Conservation (phyloP, 37 sponge, comb jelly and placozoan species). For the Chondrilla cf. caribensis region DNA sequence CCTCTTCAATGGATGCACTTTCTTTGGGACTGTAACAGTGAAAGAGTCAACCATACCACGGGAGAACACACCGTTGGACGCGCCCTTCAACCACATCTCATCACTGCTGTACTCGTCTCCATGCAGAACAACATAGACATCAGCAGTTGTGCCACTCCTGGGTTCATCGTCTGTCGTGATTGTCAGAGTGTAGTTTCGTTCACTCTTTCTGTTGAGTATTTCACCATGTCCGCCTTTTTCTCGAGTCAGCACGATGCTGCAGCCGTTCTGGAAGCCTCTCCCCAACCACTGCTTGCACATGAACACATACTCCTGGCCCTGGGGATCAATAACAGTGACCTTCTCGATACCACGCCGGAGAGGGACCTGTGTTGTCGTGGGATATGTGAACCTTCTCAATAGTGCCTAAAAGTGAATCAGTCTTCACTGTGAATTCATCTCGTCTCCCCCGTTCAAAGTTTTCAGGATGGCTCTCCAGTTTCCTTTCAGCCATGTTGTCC, state of each 20-base stretch:
- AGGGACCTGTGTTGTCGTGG: constrained; percentile 67
- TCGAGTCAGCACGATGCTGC: background rate
- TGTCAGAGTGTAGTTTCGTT: constrained; percentile 33
- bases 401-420: constrained; percentile 14
- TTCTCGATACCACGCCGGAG: constrained; percentile 63
- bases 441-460: constrained; percentile 10
- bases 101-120: constrained; percentile 55
- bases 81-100: constrained; percentile 29
- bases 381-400: constrained; percentile 34
- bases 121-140: constrained; percentile 68
- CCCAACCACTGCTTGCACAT: background rate
- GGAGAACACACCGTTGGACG: background rate
- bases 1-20: background rate
- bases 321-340: background rate
- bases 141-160: constrained; percentile 77
- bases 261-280: background rate
- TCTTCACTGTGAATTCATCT: constrained; percentile 8
- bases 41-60: background rate
- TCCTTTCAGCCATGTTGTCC: constrained; percentile 42
- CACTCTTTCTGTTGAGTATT: background rate
- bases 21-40: background rate
- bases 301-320: background rate
- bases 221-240: background rate
- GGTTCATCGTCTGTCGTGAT: constrained; percentile 52
- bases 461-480: background rate